These are phyloP conservation scores for Nothocercus julius DNA, from an alignment of 2,113 vertebrate species.

Conservation along the genomic window DNA sequence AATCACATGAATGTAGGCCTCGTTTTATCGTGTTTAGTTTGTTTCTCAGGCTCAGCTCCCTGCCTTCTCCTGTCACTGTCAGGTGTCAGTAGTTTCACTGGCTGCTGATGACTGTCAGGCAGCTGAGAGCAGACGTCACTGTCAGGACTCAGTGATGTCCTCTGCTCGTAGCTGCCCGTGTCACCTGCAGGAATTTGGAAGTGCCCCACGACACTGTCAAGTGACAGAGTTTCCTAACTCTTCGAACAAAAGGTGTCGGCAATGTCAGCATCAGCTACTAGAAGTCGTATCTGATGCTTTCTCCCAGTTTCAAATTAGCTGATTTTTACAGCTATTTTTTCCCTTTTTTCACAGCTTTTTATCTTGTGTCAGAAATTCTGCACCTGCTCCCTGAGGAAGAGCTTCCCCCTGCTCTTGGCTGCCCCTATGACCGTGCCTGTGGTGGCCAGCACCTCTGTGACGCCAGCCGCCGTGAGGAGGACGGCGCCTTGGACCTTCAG, in stretches of 20 bases:
- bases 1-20: background rate
- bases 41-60: conserved; percentile 87
- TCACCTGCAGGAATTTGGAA: conserved; percentile 93
- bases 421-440: conserved; percentile 1
- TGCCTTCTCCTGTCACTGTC: conserved; percentile 75
- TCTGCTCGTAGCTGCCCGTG: conserved; percentile 77
- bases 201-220: conserved; percentile 88
- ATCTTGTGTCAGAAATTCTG: conserved; percentile 7
- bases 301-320: conserved; percentile 83
- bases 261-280: conserved; percentile 94
- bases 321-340: conserved; percentile 79
- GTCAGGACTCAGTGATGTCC: conserved; percentile 89
- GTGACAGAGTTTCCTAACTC: conserved; percentile 76
- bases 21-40: conserved; percentile 73
- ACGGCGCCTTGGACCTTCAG: background rate
- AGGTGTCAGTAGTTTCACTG: conserved; percentile 58
- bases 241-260: conserved; percentile 87
- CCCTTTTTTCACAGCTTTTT: conserved; percentile 72
- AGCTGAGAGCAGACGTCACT: conserved; percentile 86
- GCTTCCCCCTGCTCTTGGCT: conserved; percentile 30
- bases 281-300: conserved; percentile 64
- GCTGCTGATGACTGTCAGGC: conserved; percentile 82
- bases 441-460: background rate
- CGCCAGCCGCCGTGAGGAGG: background rate
- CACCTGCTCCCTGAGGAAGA: conserved; percentile 36